phyloP scores from a whole-genome alignment of 2,888 invertebrate species.

The Leucoma salicis region DNA sequence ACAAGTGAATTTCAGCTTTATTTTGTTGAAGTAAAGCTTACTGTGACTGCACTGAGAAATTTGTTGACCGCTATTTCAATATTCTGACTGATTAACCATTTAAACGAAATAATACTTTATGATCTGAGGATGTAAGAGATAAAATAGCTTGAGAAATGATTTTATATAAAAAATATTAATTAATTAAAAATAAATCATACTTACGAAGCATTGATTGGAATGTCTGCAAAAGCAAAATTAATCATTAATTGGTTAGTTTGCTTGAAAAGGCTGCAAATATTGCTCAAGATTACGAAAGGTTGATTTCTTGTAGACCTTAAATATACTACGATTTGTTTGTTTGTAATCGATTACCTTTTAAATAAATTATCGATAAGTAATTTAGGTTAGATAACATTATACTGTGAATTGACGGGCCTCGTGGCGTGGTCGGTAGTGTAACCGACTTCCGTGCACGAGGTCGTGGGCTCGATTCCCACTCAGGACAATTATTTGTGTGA shows the following conservation, averaged over 20 bases:
- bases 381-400: too few relatives aligned
- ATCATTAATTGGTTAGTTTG: constrained; percentile 20
- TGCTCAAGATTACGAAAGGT: constrained; percentile 17
- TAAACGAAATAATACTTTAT: constrained; percentile 19
- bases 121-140: not conserved
- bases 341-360: too few relatives aligned
- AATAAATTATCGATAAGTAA: too few relatives aligned
- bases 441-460: too few relatives aligned
- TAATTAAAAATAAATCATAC: constrained; percentile 18
- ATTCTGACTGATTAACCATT: constrained; percentile 1
- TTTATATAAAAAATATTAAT: not conserved
- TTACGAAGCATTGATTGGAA: constrained; percentile 22
- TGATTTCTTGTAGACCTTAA: not conserved
- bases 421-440: too few relatives aligned
- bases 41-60: constrained; percentile 7
- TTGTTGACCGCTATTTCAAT: constrained; percentile 5
- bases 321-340: too few relatives aligned
- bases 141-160: not conserved
- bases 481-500: too few relatives aligned
- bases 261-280: constrained; percentile 20
- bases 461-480: too few relatives aligned
- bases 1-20: constrained; percentile 39
- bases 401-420: too few relatives aligned
- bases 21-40: constrained; percentile 3
- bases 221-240: constrained; percentile 16